A percentile compares a stretch with the other conserved stretches of the same genome.
Evolutionary conservation across 2,888 invertebrate genomes (phyloP).

Genomic region (Lingula anatina): DNA sequence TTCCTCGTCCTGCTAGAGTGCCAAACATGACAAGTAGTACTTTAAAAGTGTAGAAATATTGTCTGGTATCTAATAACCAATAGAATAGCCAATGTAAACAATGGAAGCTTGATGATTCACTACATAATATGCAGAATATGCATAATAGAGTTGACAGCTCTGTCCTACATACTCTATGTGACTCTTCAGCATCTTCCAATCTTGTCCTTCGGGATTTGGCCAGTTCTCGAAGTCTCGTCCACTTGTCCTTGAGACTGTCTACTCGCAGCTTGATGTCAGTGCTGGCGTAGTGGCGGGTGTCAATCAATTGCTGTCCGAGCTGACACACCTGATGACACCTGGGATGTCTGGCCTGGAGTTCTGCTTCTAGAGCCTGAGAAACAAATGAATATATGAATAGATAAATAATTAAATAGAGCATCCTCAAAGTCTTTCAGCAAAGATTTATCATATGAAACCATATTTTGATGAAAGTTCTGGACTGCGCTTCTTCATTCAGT

Average conservation of each 20-base stretch:
- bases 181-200: constrained; percentile 82
- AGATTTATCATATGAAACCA: no score
- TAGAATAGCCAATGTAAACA: no score
- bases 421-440: no score
- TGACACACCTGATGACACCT: constrained; percentile 56
- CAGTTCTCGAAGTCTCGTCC: constrained; percentile 82
- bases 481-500: no score
- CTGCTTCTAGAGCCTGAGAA: constrained; percentile 62
- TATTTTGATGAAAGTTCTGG: no score
- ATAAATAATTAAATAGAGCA: no score
- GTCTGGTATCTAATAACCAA: no score
- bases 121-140: no score
- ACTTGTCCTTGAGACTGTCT: constrained; percentile 74
- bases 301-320: constrained; percentile 70
- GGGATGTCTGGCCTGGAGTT: constrained; percentile 65
- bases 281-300: constrained; percentile 75
- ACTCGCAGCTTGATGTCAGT: constrained; percentile 79
- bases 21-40: no score
- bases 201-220: constrained; percentile 61
- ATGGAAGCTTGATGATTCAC: no score
- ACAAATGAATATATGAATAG: neutral
- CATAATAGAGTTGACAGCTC: neutral
- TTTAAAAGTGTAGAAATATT: no score
- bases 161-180: constrained; percentile 67
- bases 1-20: no score